Evolutionary conservation across 2,888 invertebrate species (phyloP), one percentile per base, ranked within the genome.

Genomic region (Acanthosepion esculentum): DNA sequence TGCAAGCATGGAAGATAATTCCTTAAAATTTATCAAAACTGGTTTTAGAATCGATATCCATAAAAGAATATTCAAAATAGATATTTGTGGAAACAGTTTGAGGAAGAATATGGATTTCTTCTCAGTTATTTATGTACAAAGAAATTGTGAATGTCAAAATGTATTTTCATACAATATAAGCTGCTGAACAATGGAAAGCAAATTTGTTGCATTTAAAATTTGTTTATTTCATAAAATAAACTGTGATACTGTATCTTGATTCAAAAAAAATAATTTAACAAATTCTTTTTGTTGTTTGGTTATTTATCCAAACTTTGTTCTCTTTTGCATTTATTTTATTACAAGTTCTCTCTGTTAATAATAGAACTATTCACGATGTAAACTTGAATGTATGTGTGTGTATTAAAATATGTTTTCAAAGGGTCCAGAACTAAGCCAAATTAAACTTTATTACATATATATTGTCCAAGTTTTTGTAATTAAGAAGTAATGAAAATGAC

Each of bases 121-220:
- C 78, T 33, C 15, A 78, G 3, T 15, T n/a, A 78, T n/a, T 78
- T n/a, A 78, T n/a, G 78, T 78, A 78, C n/a, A 78, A n/a, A 78
- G 5, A 78, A 33, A 78, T 33, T 78, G 78, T 78, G n/a, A 78
- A 33, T 33, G n/a, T 78, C 78, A 78, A 78, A n/a, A 33, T 78
- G 78, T 78, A 78, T 78, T 78, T 78, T 78, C 78, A 78, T 78
- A 78, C n/a, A 33, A 78, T 78, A 29, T 29, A 78, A 78, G 78
- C 78, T 78, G 78, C 78, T 78, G 78, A 33, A n/a, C n/a, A 78
- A 78, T 78, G 78, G 78, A 78, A 78, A 78, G 33, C 78, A 78
- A 78, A 78, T 78, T 78, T 78, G 78, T 78, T 78, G 78, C 78
- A 78, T 78, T 78, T n/a, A 78, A 78, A 78, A 78, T n/a, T 12